These are phyloP conservation scores for Tachina grossa DNA, from an alignment of 2,888 invertebrate species.

Conservation along the genomic window DNA sequence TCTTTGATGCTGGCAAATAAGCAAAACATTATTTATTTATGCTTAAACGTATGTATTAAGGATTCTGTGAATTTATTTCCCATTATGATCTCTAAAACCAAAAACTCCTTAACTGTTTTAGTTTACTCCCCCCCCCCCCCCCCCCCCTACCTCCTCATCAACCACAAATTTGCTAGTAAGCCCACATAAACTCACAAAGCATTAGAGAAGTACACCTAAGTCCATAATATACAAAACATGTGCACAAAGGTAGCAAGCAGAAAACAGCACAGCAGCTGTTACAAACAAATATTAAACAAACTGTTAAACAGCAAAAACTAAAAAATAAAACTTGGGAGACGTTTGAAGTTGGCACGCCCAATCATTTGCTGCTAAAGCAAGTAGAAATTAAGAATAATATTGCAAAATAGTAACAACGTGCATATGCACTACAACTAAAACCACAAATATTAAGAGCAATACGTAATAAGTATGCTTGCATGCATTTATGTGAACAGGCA, in stretches of 20 bases:
- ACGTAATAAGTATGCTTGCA: background rate
- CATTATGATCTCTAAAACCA: conserved; percentile 28
- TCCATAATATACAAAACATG: background rate
- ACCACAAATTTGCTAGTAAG: too few relatives aligned
- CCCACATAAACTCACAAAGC: too few relatives aligned
- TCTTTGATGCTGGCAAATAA: background rate
- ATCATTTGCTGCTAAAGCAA: conserved; percentile 69
- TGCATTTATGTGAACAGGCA: background rate
- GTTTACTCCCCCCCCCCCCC: background rate
- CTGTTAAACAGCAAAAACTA: conserved; percentile 5
- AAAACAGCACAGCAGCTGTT: conserved; percentile 52
- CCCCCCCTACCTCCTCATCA: background rate
- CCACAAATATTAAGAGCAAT: conserved; percentile 33
- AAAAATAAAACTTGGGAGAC: conserved; percentile 34
- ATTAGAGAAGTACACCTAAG: background rate
- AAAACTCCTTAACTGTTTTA: conserved; percentile 45
- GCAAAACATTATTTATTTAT: background rate
- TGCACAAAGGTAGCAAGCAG: conserved; percentile 23
- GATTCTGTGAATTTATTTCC: background rate
- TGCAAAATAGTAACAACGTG: conserved; percentile 53
- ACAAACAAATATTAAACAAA: conserved; percentile 14
- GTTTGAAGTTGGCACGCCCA: conserved; percentile 70
- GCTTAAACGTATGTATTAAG: background rate
- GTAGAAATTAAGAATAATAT: conserved; percentile 62
- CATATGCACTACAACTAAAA: conserved; percentile 7